Evolutionary conservation across 2,113 vertebrate genomes (phyloP).

Genomic region (Zosterops japonicus): DNA sequence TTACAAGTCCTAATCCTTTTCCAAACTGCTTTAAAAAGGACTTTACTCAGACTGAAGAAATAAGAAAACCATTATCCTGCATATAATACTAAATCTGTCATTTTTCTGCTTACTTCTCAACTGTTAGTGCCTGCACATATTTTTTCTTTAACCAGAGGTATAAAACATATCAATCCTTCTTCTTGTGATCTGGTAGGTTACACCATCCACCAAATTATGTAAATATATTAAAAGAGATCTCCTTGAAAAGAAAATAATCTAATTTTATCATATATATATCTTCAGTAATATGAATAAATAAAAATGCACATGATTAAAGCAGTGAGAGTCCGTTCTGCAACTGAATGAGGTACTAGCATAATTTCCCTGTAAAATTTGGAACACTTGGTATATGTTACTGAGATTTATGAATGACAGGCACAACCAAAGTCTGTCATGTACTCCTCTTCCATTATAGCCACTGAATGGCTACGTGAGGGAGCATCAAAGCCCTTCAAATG

Average conservation of each 20-base stretch:
- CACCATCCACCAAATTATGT: not conserved
- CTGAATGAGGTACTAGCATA: not conserved
- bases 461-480: slow-evolving; percentile 19
- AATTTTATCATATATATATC: not conserved
- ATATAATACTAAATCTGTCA: not conserved
- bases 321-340: not conserved
- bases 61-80: not conserved
- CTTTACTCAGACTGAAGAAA: not conserved
- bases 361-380: slow-evolving; percentile 17
- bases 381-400: not conserved
- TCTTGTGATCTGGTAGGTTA: not conserved
- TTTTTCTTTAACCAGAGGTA: not conserved
- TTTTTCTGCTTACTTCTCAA: not conserved
- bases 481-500: slow-evolving; percentile 59
- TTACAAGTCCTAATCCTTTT: not conserved
- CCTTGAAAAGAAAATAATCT: not conserved
- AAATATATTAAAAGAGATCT: not conserved
- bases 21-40: not conserved
- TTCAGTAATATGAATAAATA: not conserved
- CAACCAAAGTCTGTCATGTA: slow-evolving; percentile 15
- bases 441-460: slow-evolving; percentile 39
- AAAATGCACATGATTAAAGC: not conserved
- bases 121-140: not conserved
- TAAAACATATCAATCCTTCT: not conserved
- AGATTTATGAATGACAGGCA: slow-evolving; percentile 43